Percentiles rank a stretch among this genome's conserved stretches.
Conservation (phyloP, 1,140 invertebrate genomes). For the Penaeus vannamei region DNA sequence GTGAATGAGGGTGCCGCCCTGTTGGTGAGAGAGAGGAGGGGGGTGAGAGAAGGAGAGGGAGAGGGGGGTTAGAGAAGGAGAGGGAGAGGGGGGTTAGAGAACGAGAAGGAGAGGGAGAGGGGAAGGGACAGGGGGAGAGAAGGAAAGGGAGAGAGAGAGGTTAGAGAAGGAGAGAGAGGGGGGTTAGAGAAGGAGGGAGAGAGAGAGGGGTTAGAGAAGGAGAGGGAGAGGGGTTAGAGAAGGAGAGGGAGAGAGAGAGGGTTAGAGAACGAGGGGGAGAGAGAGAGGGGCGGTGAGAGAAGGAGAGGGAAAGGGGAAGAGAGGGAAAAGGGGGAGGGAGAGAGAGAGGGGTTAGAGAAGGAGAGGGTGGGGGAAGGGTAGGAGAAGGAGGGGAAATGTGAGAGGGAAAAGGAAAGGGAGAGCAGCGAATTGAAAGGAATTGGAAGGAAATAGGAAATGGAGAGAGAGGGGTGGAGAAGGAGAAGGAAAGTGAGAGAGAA, state of each 20-base stretch:
- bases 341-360: background rate
- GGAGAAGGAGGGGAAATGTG: background rate
- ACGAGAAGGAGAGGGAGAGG: background rate
- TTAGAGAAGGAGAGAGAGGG: background rate
- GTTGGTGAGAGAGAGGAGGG: slow-evolving; percentile 35
- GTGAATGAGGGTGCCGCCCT: slow-evolving; percentile 97
- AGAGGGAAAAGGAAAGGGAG: no score
- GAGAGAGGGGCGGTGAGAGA: slow-evolving; percentile 49
- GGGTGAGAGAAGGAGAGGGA: background rate
- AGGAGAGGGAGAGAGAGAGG: background rate
- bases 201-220: background rate
- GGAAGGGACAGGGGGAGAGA: background rate
- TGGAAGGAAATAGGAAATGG: no score
- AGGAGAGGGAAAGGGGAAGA: background rate
- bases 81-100: background rate
- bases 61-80: background rate
- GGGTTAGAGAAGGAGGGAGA: slow-evolving; percentile 46
- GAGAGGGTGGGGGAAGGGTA: background rate
- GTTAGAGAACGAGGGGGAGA: background rate
- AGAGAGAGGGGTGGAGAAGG: no score
- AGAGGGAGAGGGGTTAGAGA: background rate
- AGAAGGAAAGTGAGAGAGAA: no score
- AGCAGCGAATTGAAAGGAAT: no score
- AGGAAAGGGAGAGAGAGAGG: background rate
- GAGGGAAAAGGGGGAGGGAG: background rate